A percentile compares a stretch with the other conserved stretches of the same genome.
Evolutionary conservation across 2,113 vertebrate species (phyloP).

Genomic region (Benitochromis conjunctus): DNA sequence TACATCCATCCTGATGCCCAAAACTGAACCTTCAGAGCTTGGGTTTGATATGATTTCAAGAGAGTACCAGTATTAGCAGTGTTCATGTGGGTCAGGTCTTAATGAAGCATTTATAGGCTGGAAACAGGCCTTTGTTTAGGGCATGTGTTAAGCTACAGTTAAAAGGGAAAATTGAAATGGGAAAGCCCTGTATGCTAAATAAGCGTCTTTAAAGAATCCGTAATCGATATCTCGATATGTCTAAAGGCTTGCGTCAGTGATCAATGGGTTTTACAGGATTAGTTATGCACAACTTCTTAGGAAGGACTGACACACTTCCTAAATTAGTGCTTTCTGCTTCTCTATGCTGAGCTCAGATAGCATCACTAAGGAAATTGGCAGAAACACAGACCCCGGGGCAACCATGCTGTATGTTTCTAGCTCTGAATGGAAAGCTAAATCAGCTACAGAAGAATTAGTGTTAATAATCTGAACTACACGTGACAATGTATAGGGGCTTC

Average conservation of each 20-base stretch:
- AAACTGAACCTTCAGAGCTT: neutral
- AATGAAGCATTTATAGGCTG: neutral
- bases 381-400: neutral
- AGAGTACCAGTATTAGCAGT: neutral
- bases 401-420: constrained; percentile 8
- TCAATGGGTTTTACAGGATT: constrained; percentile 46
- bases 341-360: neutral
- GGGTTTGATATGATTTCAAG: neutral
- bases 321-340: neutral
- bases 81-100: neutral
- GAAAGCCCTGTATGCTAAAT: neutral
- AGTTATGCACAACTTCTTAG: constrained; percentile 30
- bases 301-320: constrained; percentile 40
- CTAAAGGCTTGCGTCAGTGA: constrained; percentile 17
- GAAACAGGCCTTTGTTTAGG: neutral
- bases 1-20: neutral
- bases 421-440: constrained; percentile 21
- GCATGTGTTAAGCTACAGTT: neutral
- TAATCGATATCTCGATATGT: constrained; percentile 25
- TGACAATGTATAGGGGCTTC: neutral
- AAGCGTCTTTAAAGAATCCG: neutral
- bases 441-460: constrained; percentile 33
- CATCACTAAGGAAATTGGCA: constrained; percentile 24
- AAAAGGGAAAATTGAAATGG: neutral
- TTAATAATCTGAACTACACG: constrained; percentile 33